Evolutionary conservation across 64 coral and sea anemone species (phyloP).

Genomic region (Porites lutea): DNA sequence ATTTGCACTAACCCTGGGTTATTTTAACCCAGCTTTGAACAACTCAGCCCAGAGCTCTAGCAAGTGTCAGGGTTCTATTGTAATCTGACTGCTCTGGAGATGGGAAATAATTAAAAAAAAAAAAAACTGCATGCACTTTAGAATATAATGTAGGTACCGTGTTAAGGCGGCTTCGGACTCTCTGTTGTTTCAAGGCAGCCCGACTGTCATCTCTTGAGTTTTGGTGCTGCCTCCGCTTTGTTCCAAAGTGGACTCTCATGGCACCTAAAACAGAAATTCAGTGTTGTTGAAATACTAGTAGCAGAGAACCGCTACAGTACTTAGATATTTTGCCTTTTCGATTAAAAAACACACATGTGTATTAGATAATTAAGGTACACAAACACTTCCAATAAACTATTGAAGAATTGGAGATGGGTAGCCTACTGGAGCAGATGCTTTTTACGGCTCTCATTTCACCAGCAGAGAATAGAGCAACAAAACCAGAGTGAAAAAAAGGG

Average conservation of each 20-base stretch:
- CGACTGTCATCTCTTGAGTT: not conserved
- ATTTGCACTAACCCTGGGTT: no score
- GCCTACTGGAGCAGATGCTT: no score
- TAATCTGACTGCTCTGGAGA: not conserved
- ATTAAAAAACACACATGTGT: not conserved
- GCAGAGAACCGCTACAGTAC: not conserved
- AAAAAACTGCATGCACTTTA: not conserved
- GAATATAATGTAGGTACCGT: slow-evolving; percentile 1
- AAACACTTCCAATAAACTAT: no score
- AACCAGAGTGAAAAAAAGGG: no score
- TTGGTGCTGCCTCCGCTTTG: not conserved
- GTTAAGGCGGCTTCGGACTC: slow-evolving; percentile 5
- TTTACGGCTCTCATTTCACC: no score
- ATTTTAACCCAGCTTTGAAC: no score
- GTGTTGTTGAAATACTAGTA: not conserved
- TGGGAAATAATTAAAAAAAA: not conserved
- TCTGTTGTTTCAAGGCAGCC: not conserved
- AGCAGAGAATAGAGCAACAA: no score
- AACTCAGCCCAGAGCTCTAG: no score
- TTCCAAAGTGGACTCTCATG: not conserved
- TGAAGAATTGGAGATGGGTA: no score
- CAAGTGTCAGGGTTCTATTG: not conserved
- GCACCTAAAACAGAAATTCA: slow-evolving; percentile 25
- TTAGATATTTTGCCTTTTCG: not conserved
- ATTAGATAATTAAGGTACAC: no score